These are phyloP conservation scores for Eira barbara DNA, from an alignment of 2,113 vertebrate genomes.

Conservation along the genomic window DNA sequence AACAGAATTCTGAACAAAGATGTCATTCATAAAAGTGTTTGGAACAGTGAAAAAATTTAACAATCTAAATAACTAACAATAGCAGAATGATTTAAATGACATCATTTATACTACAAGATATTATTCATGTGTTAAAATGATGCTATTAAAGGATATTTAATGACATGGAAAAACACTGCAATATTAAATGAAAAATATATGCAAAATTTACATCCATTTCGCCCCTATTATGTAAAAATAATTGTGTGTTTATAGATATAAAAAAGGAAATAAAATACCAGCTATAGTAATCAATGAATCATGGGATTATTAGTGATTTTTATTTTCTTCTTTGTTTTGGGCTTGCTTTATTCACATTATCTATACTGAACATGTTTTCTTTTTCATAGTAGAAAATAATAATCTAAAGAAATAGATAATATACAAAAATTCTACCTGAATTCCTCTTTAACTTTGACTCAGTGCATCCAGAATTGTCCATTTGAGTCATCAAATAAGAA, in stretches of 20 bases:
- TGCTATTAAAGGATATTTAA: conserved; percentile 7
- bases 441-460: conserved; percentile 31
- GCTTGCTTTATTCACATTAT: neutral
- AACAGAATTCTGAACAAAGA: neutral
- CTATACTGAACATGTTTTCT: neutral
- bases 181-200: neutral
- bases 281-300: neutral
- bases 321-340: conserved; percentile 25
- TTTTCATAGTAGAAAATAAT: conserved; percentile 40
- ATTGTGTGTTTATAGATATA: neutral
- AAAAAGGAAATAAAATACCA: neutral
- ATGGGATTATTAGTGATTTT: neutral
- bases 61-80: neutral
- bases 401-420: conserved; percentile 42
- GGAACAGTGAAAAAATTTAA: conserved; percentile 4
- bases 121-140: neutral
- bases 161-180: neutral
- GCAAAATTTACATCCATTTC: neutral
- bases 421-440: conserved; percentile 43
- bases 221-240: neutral
- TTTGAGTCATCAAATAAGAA: conserved; percentile 45
- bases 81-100: conserved; percentile 8
- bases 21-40: neutral
- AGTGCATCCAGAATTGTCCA: neutral
- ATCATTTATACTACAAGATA: neutral